Percentiles rank a stretch among this genome's conserved stretches.
Conservation (phyloP, 1,140 invertebrate genomes). For the Brachionus angularis region DNA sequence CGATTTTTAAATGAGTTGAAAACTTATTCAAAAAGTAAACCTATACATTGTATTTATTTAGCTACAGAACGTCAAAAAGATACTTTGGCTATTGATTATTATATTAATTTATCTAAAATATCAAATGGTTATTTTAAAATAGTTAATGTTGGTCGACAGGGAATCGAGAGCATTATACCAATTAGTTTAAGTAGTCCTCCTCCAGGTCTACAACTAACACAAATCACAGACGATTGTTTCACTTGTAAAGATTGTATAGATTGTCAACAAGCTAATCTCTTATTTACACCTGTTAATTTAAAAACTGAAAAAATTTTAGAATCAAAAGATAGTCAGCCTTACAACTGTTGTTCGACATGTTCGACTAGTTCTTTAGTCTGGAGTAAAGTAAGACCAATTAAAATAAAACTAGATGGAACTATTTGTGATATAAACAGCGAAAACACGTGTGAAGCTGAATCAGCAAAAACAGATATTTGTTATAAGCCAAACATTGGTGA, state of each 20-base stretch:
- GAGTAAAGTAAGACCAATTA: neutral
- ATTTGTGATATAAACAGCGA: neutral
- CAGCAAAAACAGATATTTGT: neutral
- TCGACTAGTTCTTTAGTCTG: conserved; percentile 2
- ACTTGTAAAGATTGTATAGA: no score
- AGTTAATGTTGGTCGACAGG: conserved; percentile 50
- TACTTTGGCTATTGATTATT: conserved; percentile 51
- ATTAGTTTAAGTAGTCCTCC: no score
- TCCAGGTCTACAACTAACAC: no score
- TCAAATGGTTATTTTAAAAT: conserved; percentile 56
- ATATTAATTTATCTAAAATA: conserved; percentile 55
- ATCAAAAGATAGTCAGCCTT: no score
- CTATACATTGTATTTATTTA: conserved; percentile 56
- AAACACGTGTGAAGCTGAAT: neutral
- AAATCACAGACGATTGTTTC: no score
- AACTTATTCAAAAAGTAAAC: conserved; percentile 47
- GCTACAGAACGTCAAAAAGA: conserved; percentile 47
- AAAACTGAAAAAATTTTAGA: no score
- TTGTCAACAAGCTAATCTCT: no score
- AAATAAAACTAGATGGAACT: conserved; percentile 8
- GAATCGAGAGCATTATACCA: conserved; percentile 54
- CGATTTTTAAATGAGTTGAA: conserved; percentile 53
- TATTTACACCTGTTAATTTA: no score
- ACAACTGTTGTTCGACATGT: no score
- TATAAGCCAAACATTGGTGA: conserved; percentile 53